Evolutionary conservation across 2,888 invertebrate species (phyloP).

Genomic region (Coelopa pilipes): DNA sequence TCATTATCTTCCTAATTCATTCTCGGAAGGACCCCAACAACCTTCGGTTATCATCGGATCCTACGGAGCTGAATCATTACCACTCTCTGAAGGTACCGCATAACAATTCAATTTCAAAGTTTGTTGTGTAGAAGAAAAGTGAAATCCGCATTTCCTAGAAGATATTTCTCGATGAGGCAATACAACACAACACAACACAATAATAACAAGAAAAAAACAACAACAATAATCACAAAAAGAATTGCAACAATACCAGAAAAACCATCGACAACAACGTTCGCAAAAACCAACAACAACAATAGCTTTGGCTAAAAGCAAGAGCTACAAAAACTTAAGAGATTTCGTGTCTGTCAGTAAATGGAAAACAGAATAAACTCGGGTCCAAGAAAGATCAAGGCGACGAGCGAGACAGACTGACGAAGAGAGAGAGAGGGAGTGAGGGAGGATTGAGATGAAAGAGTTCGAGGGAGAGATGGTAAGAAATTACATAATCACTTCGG

Average conservation of each 20-base stretch:
- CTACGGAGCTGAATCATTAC: no score
- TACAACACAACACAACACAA: no score
- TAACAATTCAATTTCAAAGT: constrained; percentile 27
- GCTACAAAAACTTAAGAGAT: constrained; percentile 14
- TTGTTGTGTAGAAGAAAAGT: constrained; percentile 20
- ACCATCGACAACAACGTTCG: not conserved
- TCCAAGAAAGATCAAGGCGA: not conserved
- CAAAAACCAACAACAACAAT: not conserved
- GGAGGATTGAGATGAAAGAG: not conserved
- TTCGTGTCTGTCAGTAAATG: constrained; percentile 19
- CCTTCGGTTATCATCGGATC: no score
- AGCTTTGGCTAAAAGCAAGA: not conserved
- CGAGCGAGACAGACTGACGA: not conserved
- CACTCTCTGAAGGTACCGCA: not conserved
- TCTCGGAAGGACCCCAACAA: no score
- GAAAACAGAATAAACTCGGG: not conserved
- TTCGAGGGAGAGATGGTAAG: not conserved
- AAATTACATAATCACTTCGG: constrained; percentile 42
- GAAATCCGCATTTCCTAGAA: constrained; percentile 21
- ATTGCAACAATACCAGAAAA: not conserved
- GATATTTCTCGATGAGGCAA: not conserved
- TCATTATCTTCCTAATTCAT: no score
- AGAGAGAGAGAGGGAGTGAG: not conserved
- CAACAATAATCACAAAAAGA: no score
- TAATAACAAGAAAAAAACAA: no score